phyloP scores from a whole-genome alignment of 2,888 invertebrate genomes.

The Hermaeophaga mercurialis region DNA sequence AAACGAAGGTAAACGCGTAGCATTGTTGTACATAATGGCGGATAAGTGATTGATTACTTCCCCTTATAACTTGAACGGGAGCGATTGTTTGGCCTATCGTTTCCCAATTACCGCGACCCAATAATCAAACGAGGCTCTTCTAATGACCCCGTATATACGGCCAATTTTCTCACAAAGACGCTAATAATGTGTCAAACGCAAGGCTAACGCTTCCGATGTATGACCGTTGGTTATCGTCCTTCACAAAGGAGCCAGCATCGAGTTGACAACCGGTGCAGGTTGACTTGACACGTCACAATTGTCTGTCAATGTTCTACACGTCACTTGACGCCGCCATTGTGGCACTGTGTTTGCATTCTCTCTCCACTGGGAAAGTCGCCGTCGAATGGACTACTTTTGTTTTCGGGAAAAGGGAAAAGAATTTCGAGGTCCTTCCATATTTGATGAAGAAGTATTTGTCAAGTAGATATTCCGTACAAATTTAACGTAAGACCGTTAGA shows the following conservation, averaged over 20 bases:
- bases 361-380: conserved; percentile 6
- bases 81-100: conserved; percentile 20
- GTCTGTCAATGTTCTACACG: conserved; percentile 52
- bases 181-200: conserved; percentile 51
- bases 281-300: conserved; percentile 51
- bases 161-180: conserved; percentile 27
- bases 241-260: conserved; percentile 48
- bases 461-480: too few relatives aligned
- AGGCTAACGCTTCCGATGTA: conserved; percentile 49
- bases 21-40: too few relatives aligned
- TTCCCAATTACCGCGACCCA: conserved; percentile 26
- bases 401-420: too few relatives aligned
- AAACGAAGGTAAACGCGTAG: too few relatives aligned
- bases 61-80: too few relatives aligned
- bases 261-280: conserved; percentile 50
- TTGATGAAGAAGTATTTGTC: too few relatives aligned
- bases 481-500: too few relatives aligned
- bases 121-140: conserved; percentile 26
- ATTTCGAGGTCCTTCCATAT: too few relatives aligned
- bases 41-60: too few relatives aligned
- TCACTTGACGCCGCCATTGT: conserved; percentile 52
- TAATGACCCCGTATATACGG: conserved; percentile 18
- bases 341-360: conserved; percentile 44
- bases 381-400: too few relatives aligned
- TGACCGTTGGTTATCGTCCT: conserved; percentile 50